Evolutionary conservation across 2,113 vertebrate species (phyloP).

Genomic region (Psephotus haematonotus): DNA sequence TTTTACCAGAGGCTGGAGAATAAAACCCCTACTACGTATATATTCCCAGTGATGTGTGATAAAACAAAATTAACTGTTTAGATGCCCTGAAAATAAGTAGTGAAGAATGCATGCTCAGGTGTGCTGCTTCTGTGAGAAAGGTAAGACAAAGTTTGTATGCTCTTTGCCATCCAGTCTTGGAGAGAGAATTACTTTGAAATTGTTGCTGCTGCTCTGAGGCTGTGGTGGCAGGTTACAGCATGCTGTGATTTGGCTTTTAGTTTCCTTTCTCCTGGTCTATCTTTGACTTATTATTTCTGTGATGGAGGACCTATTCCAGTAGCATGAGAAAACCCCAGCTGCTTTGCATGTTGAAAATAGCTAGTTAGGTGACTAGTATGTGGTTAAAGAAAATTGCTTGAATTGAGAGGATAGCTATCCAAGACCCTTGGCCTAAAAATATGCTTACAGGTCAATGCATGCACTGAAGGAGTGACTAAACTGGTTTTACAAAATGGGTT

Average conservation of each 20-base stretch:
- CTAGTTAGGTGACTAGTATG: background rate
- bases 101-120: background rate
- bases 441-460: background rate
- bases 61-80: background rate
- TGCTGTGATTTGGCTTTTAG: background rate
- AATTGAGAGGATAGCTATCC: background rate
- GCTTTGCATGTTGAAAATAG: background rate
- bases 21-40: background rate
- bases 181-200: background rate
- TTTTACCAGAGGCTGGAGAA: background rate
- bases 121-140: background rate
- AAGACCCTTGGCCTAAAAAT: background rate
- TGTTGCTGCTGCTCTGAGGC: background rate
- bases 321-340: background rate
- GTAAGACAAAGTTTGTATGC: background rate
- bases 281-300: background rate
- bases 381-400: background rate
- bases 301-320: background rate
- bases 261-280: background rate
- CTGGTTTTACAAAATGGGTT: background rate
- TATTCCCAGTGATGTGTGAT: rapidly evolving
- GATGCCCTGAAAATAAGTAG: background rate
- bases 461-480: background rate
- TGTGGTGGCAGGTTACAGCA: background rate
- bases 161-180: background rate